Base-by-base conservation (phyloP, 2,888 invertebrate species). In the Nasonia oneida region DNA sequence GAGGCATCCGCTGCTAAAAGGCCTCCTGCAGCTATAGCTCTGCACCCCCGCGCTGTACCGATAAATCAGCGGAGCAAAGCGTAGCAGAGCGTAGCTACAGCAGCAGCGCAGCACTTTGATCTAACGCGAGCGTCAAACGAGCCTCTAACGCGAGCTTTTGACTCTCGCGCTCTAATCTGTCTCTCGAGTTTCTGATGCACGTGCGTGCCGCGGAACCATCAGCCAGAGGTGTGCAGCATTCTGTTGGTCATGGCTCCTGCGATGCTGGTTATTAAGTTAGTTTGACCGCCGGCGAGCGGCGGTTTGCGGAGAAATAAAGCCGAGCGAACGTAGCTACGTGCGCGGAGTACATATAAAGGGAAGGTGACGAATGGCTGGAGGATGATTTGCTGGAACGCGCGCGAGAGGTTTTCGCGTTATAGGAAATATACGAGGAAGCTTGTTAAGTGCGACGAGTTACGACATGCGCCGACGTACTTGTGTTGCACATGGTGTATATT, bases 191-290 rank as follows among this genome's bases (percentile, higher is more conserved):
- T 73, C 70, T 33, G 29, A 15, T 29, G 42, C 42, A 23, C 64
- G 73, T 81, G 81, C 85, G 85, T 85, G 85, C 15, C 67, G 29
- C 67, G 53, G 37, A 33, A 50, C 81, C 81, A 85, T 85, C 81
- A 67, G 33, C 10, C 29, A 67, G n/a, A 67, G 67, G 33, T 61
- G 57, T 57, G 42, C 39, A 33, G 10, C 74, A 33, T 39, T 37
- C 23, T 23, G 47, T 50, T 80, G 75, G 83, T 64, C 83, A 73
- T 84, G 47, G 64, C 79, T 50, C 14, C 37, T 4, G 4, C 47
- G 18, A 4, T 5, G 4, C 47, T 39, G 73, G 77, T 50, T 81
- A 82, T 85, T 81, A 85, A 81, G 81, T 81, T 85, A 85, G 73
- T 73, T 78, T 61, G 57, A 61, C 57, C 57, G 57, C 57, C 57